Conservation (phyloP, 2,113 vertebrate species). For the Donacobius atricapilla region DNA sequence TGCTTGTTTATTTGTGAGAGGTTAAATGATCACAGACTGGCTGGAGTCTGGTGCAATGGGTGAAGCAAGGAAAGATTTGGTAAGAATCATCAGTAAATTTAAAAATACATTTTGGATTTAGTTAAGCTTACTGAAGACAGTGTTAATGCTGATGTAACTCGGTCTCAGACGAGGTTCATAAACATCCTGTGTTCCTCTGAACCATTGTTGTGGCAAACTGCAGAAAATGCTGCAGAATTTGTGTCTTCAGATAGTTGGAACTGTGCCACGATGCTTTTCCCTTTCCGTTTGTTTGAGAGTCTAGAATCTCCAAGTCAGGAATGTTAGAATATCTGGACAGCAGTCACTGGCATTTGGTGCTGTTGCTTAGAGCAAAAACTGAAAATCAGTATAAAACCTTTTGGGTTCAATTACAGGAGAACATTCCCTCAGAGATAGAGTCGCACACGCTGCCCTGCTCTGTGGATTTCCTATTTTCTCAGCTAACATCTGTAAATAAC, state of each 20-base stretch:
- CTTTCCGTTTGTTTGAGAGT: background rate
- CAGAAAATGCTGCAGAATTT: background rate
- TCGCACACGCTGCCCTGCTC: background rate
- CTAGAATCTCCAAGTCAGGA: background rate
- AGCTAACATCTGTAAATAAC: slow-evolving; percentile 54
- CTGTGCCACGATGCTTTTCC: background rate
- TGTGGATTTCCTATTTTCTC: slow-evolving; percentile 1
- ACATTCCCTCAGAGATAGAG: background rate
- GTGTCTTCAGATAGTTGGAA: background rate
- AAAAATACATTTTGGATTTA: background rate
- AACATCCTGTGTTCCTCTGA: background rate
- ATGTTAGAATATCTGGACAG: background rate
- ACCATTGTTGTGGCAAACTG: background rate
- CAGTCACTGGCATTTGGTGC: background rate
- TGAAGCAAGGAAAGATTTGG: background rate
- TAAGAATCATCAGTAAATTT: background rate
- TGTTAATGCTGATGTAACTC: background rate
- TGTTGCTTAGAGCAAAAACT: background rate
- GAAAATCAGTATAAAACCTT: background rate
- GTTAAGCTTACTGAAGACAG: background rate
- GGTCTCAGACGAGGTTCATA: background rate
- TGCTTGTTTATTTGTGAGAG: background rate
- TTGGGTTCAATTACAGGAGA: background rate
- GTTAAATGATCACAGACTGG: background rate
- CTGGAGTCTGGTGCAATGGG: background rate